Percentiles rank a stretch among this genome's conserved stretches.
Evolutionary conservation across 2,888 invertebrate genomes (phyloP).

Genomic region (Argyresthia goedartella): DNA sequence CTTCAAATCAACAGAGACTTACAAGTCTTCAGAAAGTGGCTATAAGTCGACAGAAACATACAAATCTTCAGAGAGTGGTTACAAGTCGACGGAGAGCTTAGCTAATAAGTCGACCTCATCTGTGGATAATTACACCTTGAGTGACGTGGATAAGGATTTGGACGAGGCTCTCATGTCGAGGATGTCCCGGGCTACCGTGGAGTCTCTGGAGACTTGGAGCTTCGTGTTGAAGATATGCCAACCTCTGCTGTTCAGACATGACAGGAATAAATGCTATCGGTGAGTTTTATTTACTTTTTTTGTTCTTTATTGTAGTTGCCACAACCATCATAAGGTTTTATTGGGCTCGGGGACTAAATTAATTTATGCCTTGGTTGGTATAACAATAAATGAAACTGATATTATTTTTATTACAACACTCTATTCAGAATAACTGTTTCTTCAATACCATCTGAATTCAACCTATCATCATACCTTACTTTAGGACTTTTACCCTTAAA

Average conservation of each 20-base stretch:
- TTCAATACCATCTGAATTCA: background rate
- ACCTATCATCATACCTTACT: background rate
- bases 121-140: conserved; percentile 20
- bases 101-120: conserved; percentile 23
- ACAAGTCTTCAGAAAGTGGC: conserved; percentile 16
- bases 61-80: conserved; percentile 14
- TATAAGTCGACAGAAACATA: conserved; percentile 34
- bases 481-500: conserved; percentile 5
- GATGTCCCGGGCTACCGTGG: conserved; percentile 39
- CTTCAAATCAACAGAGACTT: background rate
- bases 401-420: background rate
- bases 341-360: too few species aligned
- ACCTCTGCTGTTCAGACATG: conserved; percentile 55
- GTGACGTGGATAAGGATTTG: conserved; percentile 35
- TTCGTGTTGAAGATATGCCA: conserved; percentile 61
- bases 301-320: background rate
- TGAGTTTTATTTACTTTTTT: conserved; percentile 20
- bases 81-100: conserved; percentile 32
- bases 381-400: background rate
- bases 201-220: conserved; percentile 57
- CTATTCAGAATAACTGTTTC: background rate
- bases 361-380: too few species aligned
- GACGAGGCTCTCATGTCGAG: conserved; percentile 23
- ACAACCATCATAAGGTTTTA: too few species aligned
- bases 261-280: conserved; percentile 57